Base-by-base conservation (phyloP, 2,797 vertebrate genomes). In the Lycodopsis pacificus region DNA sequence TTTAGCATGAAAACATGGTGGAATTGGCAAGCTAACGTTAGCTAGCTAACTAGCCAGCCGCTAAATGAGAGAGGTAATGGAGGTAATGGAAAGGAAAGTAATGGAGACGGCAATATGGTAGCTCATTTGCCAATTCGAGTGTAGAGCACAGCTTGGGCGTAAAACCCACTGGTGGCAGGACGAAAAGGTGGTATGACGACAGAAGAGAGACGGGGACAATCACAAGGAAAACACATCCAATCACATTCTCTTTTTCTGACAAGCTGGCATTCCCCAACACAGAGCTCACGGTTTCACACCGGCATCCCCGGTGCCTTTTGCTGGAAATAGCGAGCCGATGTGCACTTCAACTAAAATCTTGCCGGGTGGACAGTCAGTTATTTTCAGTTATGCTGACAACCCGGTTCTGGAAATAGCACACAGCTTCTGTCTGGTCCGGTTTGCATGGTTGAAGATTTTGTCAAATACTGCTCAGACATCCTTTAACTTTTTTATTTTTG, bases 401-500 rank as follows among this genome's bases (percentile, higher is more conserved):
- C 76, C 67, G 80, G 58, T 85, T 84, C 89, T 87, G 53, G 56
- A 91, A 91, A 92, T 84, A 88, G 80, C 78, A 72, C 49, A 20
- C 4, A 76, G 69, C 57, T 77, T 84, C 64, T 75, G 71, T 79
- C 64, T 75, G 65, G 73, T 88, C 81, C 63, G 79, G 51, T 88
- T 77, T 81, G 70, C 69, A 46, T 42, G 49, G 61, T 17, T 36
- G 5, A 80, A 65, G 38, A 30, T 64, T 71, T 20, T 74, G 14
- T 40, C 11, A 30, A 63, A 44, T 12, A 3, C 25, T 34, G 10
- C 15, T 67, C 30, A 38, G 10, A 20, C 5, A 14, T 2, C 8
- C 8, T 73, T 75, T 66, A 20, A 68, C 11, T 53, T 38, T 22
- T 22, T 58, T 15, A 3, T 12, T 19, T 36, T 30, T 42, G 4